Percentiles rank a stretch among this genome's conserved stretches.
phyloP scores from a whole-genome alignment of 1,140 invertebrate species.

The Prorops nasuta region DNA sequence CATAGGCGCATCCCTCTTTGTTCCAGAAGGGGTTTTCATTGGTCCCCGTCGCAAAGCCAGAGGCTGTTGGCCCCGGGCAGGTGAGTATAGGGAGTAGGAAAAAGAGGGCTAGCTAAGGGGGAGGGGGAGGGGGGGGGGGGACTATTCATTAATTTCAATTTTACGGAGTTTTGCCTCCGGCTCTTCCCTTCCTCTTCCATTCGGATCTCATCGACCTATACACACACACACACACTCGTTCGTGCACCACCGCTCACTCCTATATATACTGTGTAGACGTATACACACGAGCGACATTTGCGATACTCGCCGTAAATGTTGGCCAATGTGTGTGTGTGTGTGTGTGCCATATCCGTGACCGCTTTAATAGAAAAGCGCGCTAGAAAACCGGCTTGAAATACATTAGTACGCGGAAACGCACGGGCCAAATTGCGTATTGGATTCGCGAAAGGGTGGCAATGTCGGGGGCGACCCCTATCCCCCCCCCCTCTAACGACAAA shows the following conservation, averaged over 20 bases:
- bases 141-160: conserved; percentile 57
- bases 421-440: conserved; percentile 18
- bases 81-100: too few relatives aligned
- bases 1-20: conserved; percentile 30
- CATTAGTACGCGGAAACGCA: conserved; percentile 6
- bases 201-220: conserved; percentile 15
- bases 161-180: conserved; percentile 47
- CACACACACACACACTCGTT: conserved; percentile 4
- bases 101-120: too few relatives aligned
- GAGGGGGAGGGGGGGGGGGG: conserved; percentile 8
- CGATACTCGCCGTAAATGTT: too few relatives aligned
- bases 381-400: conserved; percentile 12
- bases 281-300: not conserved
- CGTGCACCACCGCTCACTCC: not conserved
- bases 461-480: too few relatives aligned
- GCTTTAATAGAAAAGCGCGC: conserved; percentile 6
- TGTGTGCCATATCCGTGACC: too few relatives aligned
- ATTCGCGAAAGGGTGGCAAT: conserved; percentile 21
- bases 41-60: conserved; percentile 21
- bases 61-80: not conserved
- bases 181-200: conserved; percentile 15
- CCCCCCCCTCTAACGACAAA: too few relatives aligned
- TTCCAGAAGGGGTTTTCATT: conserved; percentile 36
- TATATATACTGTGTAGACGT: not conserved
- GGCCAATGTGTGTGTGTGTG: too few relatives aligned